A percentile compares a stretch with the other conserved stretches of the same genome.
phyloP scores from a whole-genome alignment of 2,888 invertebrate species.

The Platycheirus rosarum region DNA sequence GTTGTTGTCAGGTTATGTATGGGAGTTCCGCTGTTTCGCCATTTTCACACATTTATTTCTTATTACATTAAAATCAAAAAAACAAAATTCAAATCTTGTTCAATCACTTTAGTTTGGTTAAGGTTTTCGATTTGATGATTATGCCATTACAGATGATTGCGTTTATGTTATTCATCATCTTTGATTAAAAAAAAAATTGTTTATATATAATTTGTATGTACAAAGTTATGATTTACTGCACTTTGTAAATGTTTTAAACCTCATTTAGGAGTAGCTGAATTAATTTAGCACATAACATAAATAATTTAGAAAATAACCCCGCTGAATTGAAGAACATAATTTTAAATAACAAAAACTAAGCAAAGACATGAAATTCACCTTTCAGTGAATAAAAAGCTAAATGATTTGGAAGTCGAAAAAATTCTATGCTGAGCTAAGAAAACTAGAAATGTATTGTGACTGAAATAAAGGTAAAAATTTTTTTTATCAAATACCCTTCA shows the following conservation, averaged over 20 bases:
- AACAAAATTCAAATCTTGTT: conserved; percentile 46
- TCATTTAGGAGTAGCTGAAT: neutral
- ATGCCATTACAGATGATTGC: conserved; percentile 62
- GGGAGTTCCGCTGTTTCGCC: conserved; percentile 77
- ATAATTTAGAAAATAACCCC: too few species aligned
- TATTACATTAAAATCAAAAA: conserved; percentile 19
- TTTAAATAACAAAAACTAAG: too few species aligned
- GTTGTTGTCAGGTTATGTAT: conserved; percentile 58
- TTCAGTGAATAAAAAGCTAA: neutral
- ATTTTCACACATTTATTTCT: conserved; percentile 73
- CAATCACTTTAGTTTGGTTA: conserved; percentile 67
- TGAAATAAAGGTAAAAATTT: conserved; percentile 18
- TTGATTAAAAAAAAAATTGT: conserved; percentile 27
- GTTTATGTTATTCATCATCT: conserved; percentile 40
- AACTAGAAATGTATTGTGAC: too few species aligned
- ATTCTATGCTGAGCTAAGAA: conserved; percentile 6
- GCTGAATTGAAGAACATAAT: too few species aligned
- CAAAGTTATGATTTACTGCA: conserved; percentile 46
- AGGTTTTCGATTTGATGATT: conserved; percentile 61
- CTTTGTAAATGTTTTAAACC: conserved; percentile 12
- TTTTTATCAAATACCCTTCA: conserved; percentile 84
- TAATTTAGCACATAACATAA: neutral
- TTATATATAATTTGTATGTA: conserved; percentile 40
- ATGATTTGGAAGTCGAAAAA: conserved; percentile 9
- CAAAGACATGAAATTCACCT: neutral